These are phyloP conservation scores for Atrichornis clamosus DNA, from an alignment of 2,113 vertebrate genomes.

Conservation along the genomic window DNA sequence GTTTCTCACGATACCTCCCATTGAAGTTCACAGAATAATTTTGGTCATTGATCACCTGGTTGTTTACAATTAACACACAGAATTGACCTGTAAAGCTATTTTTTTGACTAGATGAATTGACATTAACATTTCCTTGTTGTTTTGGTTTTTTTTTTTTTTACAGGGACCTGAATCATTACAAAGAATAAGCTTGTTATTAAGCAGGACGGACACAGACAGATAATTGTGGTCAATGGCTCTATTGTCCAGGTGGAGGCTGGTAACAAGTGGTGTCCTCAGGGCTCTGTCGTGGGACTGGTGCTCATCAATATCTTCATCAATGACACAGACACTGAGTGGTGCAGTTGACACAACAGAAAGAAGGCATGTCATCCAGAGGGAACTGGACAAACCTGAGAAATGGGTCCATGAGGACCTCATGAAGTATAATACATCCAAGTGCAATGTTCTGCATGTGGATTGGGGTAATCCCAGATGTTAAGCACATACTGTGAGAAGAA, in stretches of 20 bases:
- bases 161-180: background rate
- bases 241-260: too few relatives aligned
- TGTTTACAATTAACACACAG: background rate
- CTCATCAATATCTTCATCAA: background rate
- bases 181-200: background rate
- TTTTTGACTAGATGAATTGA: background rate
- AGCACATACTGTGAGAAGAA: background rate
- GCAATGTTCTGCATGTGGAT: background rate
- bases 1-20: background rate
- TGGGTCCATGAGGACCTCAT: background rate
- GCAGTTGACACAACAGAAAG: background rate
- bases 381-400: background rate
- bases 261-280: background rate
- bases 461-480: background rate
- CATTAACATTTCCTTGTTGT: background rate
- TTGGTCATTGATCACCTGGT: background rate
- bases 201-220: background rate
- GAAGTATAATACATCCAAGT: background rate
- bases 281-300: background rate
- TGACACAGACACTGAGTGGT: background rate
- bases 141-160: too few relatives aligned
- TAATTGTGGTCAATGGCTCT: rapidly evolving
- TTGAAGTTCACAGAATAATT: background rate
- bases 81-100: background rate
- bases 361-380: background rate